Conservation (phyloP, 30 jellyfish, hydroid and myxozoan species). For the Catostylus mosaicus region DNA sequence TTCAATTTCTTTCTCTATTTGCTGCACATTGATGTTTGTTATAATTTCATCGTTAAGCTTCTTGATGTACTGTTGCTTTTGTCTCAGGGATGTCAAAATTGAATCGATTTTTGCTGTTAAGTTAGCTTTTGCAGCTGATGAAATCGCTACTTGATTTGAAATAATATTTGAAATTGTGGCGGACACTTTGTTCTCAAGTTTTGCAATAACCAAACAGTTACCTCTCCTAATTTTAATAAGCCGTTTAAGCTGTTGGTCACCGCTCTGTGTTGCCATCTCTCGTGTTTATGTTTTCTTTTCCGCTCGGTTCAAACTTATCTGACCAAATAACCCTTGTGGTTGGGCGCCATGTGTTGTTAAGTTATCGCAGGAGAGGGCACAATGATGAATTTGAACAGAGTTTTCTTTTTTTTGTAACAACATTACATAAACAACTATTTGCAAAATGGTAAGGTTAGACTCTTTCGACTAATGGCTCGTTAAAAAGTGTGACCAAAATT, state of each 20-base stretch:
- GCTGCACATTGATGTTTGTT: neutral
- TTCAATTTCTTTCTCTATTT: conserved; percentile 23
- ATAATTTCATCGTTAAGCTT: conserved; percentile 33
- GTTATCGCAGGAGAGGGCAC: neutral
- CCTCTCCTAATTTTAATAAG: conserved; percentile 3
- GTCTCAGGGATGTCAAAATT: conserved; percentile 14
- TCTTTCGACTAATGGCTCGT: too few species aligned
- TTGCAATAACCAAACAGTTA: conserved; percentile 8
- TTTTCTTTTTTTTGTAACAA: too few species aligned
- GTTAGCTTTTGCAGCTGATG: neutral
- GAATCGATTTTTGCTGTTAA: conserved; percentile 34
- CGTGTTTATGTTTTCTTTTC: neutral
- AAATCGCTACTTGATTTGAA: neutral
- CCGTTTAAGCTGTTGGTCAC: conserved; percentile 8
- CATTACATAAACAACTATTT: too few species aligned
- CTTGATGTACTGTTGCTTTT: conserved; percentile 15
- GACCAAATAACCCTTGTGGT: neutral
- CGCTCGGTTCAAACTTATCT: neutral
- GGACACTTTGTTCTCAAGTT: conserved; percentile 1
- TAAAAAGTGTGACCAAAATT: too few species aligned
- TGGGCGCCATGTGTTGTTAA: neutral
- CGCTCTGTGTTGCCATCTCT: conserved; percentile 1
- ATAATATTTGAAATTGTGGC: neutral
- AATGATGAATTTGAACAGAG: too few species aligned
- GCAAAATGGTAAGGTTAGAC: too few species aligned